Conservation (phyloP, 2,113 vertebrate genomes). For the Tragelaphus imberbis region DNA sequence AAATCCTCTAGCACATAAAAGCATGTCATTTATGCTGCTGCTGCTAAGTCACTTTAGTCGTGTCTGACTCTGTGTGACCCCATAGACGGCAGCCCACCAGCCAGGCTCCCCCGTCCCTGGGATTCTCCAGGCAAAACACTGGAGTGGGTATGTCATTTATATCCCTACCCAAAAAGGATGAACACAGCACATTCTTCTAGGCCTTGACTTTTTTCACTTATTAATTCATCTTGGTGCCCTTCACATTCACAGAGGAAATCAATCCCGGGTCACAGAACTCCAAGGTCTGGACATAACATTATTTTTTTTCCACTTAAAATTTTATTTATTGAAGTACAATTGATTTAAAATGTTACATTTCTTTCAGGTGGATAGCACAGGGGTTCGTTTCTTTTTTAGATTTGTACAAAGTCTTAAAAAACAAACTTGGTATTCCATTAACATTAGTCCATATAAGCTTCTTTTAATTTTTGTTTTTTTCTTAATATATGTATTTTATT, state of each 20-base stretch:
- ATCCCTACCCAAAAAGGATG: not conserved
- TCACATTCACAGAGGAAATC: not conserved
- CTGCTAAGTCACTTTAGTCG: no score
- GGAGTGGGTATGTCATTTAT: not conserved
- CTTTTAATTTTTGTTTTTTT: not conserved
- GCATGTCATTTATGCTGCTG: not conserved
- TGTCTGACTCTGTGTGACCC: no score
- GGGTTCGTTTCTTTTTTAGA: not conserved
- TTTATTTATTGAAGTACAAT: not conserved
- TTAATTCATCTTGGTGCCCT: not conserved
- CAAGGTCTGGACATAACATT: not conserved
- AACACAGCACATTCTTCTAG: not conserved
- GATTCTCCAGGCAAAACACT: no score
- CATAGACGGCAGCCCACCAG: no score
- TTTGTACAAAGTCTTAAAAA: no score
- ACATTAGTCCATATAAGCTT: no score
- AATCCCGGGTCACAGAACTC: fast-evolving
- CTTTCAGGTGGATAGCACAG: not conserved
- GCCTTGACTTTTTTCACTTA: not conserved
- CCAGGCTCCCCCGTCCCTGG: no score
- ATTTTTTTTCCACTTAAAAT: not conserved
- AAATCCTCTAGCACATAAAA: not conserved
- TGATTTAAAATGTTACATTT: not conserved
- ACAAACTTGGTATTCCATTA: no score
- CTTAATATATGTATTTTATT: not conserved